These are phyloP conservation scores for Rana temporaria DNA, from an alignment of 2,113 vertebrate genomes.

Conservation along the genomic window DNA sequence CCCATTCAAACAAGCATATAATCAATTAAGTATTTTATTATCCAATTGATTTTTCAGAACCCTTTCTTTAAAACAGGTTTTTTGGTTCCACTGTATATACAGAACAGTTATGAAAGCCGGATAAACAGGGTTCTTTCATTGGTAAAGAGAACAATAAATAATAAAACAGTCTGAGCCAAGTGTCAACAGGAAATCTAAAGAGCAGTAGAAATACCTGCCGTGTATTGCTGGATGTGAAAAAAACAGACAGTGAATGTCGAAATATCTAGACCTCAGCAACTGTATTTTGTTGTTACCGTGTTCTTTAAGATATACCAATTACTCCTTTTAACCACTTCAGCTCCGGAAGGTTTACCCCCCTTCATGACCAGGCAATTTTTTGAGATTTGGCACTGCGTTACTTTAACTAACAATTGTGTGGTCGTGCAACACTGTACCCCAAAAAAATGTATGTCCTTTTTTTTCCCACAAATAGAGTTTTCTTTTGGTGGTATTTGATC, in stretches of 20 bases:
- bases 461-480: too few relatives aligned
- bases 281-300: conserved; percentile 70
- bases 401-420: too few relatives aligned
- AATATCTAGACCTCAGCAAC: conserved; percentile 64
- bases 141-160: conserved; percentile 74
- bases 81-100: conserved; percentile 66
- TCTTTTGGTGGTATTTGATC: too few relatives aligned
- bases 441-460: too few relatives aligned
- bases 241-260: conserved; percentile 61
- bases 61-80: conserved; percentile 63
- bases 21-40: conserved; percentile 83
- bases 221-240: conserved; percentile 70
- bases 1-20: conserved; percentile 69
- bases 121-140: conserved; percentile 73
- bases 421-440: too few relatives aligned
- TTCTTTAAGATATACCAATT: conserved; percentile 66
- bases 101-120: conserved; percentile 68
- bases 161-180: conserved; percentile 68
- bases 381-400: too few relatives aligned
- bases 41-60: conserved; percentile 72
- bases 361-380: too few relatives aligned
- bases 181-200: conserved; percentile 67
- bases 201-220: conserved; percentile 65
- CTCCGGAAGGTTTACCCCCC: too few relatives aligned
- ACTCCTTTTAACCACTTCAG: too few relatives aligned